Evolutionary conservation across 2,888 invertebrate species (phyloP), one percentile per base, ranked within the genome.

Genomic region (Opisthograptis luteolata): DNA sequence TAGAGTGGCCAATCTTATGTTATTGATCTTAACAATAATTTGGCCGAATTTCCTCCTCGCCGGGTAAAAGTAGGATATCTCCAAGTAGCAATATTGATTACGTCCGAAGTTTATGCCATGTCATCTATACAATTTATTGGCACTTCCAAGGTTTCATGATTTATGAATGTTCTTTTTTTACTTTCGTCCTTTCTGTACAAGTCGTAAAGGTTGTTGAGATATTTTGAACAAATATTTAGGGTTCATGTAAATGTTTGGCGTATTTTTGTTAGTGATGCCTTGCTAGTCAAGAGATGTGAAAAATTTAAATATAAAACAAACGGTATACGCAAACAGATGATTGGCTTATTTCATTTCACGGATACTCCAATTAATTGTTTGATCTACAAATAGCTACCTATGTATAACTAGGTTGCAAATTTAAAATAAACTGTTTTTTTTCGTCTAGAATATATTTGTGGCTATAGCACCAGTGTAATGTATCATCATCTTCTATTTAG

Each of bases 401-500:
- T n/a, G n/a, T n/a, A n/a, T n/a, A n/a, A n/a, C n/a, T n/a, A n/a
- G n/a, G n/a, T n/a, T n/a, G n/a, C n/a, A n/a, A n/a, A n/a, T n/a
- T n/a, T n/a, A n/a, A n/a, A n/a, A n/a, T n/a, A n/a, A n/a, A n/a
- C n/a, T n/a, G n/a, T n/a, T n/a, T n/a, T n/a, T n/a, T n/a, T n/a
- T n/a, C n/a, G n/a, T n/a, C n/a, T n/a, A n/a, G n/a, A n/a, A n/a
- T n/a, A n/a, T n/a, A n/a, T n/a, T n/a, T n/a, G n/a, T n/a, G n/a
- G n/a, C n/a, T n/a, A n/a, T n/a, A n/a, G n/a, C n/a, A n/a, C n/a
- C n/a, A n/a, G n/a, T n/a, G n/a, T n/a, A n/a, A n/a, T n/a, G n/a
- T n/a, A 15, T 39, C 20, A 19, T 12, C 0, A 8, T 12, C 30
- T 39, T 47, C 52, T 51, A 70, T 72, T 31, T 81, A 98, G 98